Conservation (phyloP, 2,888 invertebrate genomes). For the Drosophila subsilvestris region DNA sequence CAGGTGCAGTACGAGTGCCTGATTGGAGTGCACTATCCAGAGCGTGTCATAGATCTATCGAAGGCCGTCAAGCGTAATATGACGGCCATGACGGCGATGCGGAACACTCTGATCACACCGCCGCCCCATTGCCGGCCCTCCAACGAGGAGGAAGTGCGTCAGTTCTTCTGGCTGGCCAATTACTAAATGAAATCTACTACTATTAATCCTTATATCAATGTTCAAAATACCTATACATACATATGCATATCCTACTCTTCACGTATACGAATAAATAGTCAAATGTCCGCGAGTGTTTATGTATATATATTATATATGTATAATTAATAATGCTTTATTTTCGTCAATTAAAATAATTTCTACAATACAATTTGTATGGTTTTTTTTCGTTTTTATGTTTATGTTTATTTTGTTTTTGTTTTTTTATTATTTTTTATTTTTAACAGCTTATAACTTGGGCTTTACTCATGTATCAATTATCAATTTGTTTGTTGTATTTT, state of each 20-base stretch:
- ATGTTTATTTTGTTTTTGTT: slow-evolving; percentile 13
- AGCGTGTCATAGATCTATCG: slow-evolving; percentile 87
- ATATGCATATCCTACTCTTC: neutral
- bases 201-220: slow-evolving; percentile 8
- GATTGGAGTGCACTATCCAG: slow-evolving; percentile 88
- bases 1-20: slow-evolving; percentile 88
- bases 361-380: slow-evolving; percentile 76
- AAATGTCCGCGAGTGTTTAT: neutral
- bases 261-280: slow-evolving; percentile 14
- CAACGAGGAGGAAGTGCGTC: slow-evolving; percentile 87
- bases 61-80: slow-evolving; percentile 85
- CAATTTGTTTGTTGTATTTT: slow-evolving; percentile 18
- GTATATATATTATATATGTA: slow-evolving; percentile 52
- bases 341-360: slow-evolving; percentile 75
- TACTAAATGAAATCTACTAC: slow-evolving; percentile 34
- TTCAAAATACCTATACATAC: neutral
- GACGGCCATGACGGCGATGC: slow-evolving; percentile 84
- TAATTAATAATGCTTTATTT: slow-evolving; percentile 77
- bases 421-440: slow-evolving; percentile 52
- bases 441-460: slow-evolving; percentile 71
- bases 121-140: slow-evolving; percentile 89
- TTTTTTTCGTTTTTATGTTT: slow-evolving; percentile 38
- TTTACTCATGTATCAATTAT: slow-evolving; percentile 50
- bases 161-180: slow-evolving; percentile 83
- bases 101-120: slow-evolving; percentile 80